Evolutionary conservation across 2,113 vertebrate genomes (phyloP).

Genomic region (Baryphthengus martii): DNA sequence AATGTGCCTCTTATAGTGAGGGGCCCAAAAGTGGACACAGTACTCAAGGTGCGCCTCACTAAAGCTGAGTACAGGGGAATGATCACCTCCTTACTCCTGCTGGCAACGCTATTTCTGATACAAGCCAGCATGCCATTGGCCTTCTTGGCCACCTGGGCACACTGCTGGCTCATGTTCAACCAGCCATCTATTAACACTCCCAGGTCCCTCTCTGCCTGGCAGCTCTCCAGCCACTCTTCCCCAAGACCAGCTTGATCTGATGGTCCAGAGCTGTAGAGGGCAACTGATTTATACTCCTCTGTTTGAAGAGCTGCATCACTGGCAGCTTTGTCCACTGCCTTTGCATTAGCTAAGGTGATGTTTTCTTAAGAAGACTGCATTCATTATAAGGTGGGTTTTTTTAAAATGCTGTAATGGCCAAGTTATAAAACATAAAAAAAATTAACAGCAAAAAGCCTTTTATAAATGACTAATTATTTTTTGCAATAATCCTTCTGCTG

Average conservation of each 20-base stretch:
- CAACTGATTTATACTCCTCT: not conserved
- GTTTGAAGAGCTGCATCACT: not conserved
- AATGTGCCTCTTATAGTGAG: too few relatives aligned
- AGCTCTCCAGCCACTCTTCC: too few relatives aligned
- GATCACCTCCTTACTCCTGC: too few relatives aligned
- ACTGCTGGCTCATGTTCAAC: too few relatives aligned
- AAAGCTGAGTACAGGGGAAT: too few relatives aligned
- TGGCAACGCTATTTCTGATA: too few relatives aligned
- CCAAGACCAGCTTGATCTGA: not conserved
- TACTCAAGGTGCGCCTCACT: too few relatives aligned
- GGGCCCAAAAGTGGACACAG: too few relatives aligned
- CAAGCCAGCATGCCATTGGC: too few relatives aligned
- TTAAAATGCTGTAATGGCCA: not conserved
- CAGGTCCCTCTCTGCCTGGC: too few relatives aligned
- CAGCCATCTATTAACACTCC: too few relatives aligned
- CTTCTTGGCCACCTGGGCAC: too few relatives aligned
- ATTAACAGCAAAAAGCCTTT: not conserved
- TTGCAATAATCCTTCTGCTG: not conserved
- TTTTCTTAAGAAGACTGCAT: not conserved
- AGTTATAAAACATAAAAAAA: not conserved
- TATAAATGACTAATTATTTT: not conserved
- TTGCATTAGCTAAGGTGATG: not conserved
- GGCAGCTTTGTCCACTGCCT: not conserved
- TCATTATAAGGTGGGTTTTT: not conserved
- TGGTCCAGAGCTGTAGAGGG: not conserved